Base-by-base conservation (phyloP, 2,888 invertebrate genomes). In the Orchestes rusci region DNA sequence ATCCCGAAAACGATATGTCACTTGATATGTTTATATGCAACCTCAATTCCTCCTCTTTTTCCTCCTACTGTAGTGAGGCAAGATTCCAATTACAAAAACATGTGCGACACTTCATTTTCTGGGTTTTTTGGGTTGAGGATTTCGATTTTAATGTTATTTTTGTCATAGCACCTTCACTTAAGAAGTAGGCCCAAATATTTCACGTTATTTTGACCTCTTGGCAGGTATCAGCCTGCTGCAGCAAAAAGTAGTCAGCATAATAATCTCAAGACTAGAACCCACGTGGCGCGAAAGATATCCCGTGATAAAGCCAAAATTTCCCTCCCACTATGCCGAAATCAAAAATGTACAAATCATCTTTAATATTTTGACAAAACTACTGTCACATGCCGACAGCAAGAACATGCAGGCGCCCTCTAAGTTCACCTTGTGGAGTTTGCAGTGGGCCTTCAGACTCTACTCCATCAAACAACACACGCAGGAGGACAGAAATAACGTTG, bases 261-360 rank as follows among this genome's bases (percentile, higher is more conserved):
- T 71, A n/a, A 47, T 70, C 10, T 50, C 56, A 5, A 59, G 65
- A 54, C 56, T 70, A 53, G 62, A 63, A 48, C 63, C 65, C 13
- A 54, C 56, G 27, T 64, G 63, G 53, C 59, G 52, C n/a, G 51
- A 50, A 4, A 53, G 59, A 44, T 43, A 44, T 34, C 49, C 46
- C 2, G 50, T 51, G 35, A 41, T 23, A 7, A 52, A 52, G 4
- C 56, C 60, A 15, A 5, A 44, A 46, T 1, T 51, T 53, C 48
- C 39, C 10, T 10, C 10, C 3, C 41, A 34, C 33, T 12, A 18
- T 3, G 41, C 47, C 19, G 31, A 53, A 33, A 47, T 38, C 29
- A 27, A 40, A n/a, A 16, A 48, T 29, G 32, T 45, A 13, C 35
- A 43, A n/a, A 31, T 17, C 10, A 39, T 43, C 8, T 41, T 45